phyloP scores from a whole-genome alignment of 2,113 vertebrate species.

The Lethenteron reissneri region DNA sequence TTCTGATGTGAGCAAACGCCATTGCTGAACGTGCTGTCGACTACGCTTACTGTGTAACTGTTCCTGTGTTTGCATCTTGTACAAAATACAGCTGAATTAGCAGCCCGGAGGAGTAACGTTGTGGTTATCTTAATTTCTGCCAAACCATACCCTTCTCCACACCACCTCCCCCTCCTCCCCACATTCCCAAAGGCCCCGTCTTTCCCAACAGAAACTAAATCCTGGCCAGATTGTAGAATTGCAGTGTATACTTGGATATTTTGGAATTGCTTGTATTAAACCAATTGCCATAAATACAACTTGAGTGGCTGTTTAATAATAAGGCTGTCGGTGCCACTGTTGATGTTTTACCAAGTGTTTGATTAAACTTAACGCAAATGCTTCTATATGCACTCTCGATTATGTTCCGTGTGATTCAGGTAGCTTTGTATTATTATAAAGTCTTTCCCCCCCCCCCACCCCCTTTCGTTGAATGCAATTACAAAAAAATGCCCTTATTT shows the following conservation, averaged over 20 bases:
- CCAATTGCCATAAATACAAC: conserved; percentile 6
- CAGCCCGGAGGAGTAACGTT: no score
- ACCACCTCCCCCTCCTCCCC: no score
- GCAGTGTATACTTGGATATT: conserved; percentile 6
- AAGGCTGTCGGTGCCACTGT: conserved; percentile 2
- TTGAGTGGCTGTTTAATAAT: conserved; percentile 4
- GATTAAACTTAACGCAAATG: conserved; percentile 3
- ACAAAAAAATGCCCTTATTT: background rate
- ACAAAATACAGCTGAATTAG: no score
- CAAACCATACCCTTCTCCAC: no score
- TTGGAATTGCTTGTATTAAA: conserved; percentile 6
- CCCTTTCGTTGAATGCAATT: conserved; percentile 1
- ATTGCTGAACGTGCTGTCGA: no score
- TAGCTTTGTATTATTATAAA: conserved; percentile 3
- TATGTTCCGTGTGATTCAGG: background rate
- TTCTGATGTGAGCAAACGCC: no score
- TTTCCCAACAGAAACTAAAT: no score
- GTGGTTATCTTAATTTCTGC: no score
- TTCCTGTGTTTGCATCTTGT: no score
- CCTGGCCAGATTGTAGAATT: background rate
- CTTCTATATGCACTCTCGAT: conserved; percentile 3
- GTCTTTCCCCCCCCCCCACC: no score
- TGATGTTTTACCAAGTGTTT: conserved; percentile 6
- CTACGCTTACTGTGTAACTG: no score
- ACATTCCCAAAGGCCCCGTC: no score